Base-by-base conservation (phyloP, 2,888 invertebrate genomes). In the Caenorhabditis sp. region DNA sequence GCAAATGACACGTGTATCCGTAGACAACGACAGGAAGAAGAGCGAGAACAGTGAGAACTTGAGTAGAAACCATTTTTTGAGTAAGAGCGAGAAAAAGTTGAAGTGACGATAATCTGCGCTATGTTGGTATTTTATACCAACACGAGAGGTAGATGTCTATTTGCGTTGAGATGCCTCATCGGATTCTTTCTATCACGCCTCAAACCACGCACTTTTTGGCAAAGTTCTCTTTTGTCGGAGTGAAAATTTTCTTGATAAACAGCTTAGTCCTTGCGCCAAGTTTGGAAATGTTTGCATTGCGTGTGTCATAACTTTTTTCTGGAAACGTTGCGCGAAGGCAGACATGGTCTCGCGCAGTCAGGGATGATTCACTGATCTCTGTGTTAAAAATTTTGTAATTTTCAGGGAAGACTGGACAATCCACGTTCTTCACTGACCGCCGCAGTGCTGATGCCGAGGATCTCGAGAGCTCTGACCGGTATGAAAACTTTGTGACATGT, bases 401-500 rank as follows among this genome's bases (percentile, higher is more conserved):
- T 68, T 41, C 62, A 72, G 78, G 17, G 22, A 55, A 53, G 22
- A 41, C 55, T n/a, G 72, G 72, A 26, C 70, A 78, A 15, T 78
- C 78, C 8, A 73, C 55, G 2, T 78, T 78, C 41, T 78, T 72
- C 68, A 72, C 78, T 11, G 37, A 30, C 22, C 66, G 72, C 41
- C 20, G 46, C 52, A 78, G 77, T 15, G 75, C 76, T 11, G 66
- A 78, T 24, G 53, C 45, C 4, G 72, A 73, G 15, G 59, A 71
- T 15, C 41, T 37, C 6, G 70, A 70, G 5, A 41, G 13, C n/a
- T 17, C 62, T 2, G 62, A 62, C 15, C n/a, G n/a, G n/a, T n/a
- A n/a, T n/a, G n/a, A n/a, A n/a, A n/a, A n/a, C n/a, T n/a, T n/a
- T n/a, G n/a, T n/a, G n/a, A n/a, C n/a, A n/a, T n/a, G n/a, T n/a